Conservation (phyloP, 1,140 invertebrate species). For the Carcinoscorpius rotundicauda region DNA sequence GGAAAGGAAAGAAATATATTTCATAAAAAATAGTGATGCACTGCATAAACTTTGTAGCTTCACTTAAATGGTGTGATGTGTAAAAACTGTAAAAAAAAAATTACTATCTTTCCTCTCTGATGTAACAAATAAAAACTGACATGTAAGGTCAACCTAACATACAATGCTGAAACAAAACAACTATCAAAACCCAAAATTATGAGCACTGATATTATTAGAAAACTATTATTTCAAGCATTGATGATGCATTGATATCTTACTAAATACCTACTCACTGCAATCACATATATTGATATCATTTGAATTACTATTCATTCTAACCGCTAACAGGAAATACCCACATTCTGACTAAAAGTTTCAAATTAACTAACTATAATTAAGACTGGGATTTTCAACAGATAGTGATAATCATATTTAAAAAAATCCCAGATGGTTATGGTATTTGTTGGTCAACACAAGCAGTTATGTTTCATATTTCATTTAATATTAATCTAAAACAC, state of each 20-base stretch:
- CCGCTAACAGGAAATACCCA: too few species aligned
- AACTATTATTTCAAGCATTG: too few species aligned
- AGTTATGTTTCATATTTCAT: background rate
- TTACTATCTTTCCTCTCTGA: background rate
- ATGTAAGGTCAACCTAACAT: too few species aligned
- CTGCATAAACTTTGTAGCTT: background rate
- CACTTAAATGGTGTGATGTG: background rate
- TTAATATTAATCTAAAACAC: background rate
- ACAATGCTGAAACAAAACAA: too few species aligned
- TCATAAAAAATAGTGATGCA: background rate
- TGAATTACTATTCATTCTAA: too few species aligned
- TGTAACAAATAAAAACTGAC: background rate
- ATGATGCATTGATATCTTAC: too few species aligned
- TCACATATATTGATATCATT: too few species aligned
- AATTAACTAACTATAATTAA: too few species aligned
- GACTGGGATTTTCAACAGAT: background rate
- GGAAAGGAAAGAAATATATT: background rate
- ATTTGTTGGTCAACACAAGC: background rate
- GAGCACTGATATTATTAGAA: too few species aligned
- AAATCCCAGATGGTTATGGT: background rate
- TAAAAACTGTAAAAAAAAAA: constrained; percentile 1
- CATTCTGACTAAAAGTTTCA: too few species aligned
- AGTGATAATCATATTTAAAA: background rate
- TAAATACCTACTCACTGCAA: too few species aligned
- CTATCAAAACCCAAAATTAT: too few species aligned